Evolutionary conservation across 2,113 vertebrate species (phyloP), one percentile per base, ranked within the genome.

Genomic region (Cichladusa arquata): DNA sequence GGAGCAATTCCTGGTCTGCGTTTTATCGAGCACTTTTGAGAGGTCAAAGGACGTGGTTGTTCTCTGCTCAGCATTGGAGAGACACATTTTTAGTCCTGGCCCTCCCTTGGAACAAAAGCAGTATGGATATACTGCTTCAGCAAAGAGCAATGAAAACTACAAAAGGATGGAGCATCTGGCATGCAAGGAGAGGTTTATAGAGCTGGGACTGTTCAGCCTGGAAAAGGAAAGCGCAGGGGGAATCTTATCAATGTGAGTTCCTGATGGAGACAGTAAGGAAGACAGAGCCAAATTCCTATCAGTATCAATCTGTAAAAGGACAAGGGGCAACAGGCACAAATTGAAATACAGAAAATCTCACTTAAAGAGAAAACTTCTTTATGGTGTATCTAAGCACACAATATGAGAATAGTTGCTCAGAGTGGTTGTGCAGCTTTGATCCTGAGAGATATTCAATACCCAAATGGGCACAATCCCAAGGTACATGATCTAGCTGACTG

Each of bases 1-100:
- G 53, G 12, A 58, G 10, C n/a, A 64, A 50, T 53, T 81, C 23
- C 48, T 38, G 19, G 6, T 53, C 19, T 29, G 8, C 2, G 1
- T 62, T 64, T 58, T 5, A 29, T 10, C 1, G 2, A 81, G 13
- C 20, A 54, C 20, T 71, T 23, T 14, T 0, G 1, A 26, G 4
- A 81, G 14, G 8, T 58, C 23, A n/a, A n/a, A 33, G 60, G 33
- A n/a, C 1, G 5, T 34, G 40, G 31, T 47, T 2, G 0, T 66
- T 70, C 29, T 70, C 66, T 74, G 8, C 18, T 44, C 12, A 72
- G n/a, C 31, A 18, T 42, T 33, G 36, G 11, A 26, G 20, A 70
- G 19, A 50, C 6, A 22, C 2, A 1, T 12, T 82, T 57, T 77
- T 57, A n/a, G 25, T 31, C 17, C 34, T 50, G 44, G 9, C 3